phyloP scores from a whole-genome alignment of 1,140 invertebrate genomes.

The Oppia nitens region DNA sequence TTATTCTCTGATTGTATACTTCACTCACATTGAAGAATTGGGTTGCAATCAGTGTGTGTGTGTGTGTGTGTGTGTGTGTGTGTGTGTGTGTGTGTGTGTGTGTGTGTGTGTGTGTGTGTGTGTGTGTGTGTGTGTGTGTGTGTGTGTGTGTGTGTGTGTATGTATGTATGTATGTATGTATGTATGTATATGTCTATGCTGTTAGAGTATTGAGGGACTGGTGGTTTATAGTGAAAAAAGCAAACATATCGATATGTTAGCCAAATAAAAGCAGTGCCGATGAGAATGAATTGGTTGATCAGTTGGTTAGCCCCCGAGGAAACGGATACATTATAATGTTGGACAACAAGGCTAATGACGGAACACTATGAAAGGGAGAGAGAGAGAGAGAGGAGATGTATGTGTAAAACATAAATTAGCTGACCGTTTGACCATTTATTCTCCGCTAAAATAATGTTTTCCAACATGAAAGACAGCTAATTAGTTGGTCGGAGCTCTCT shows the following conservation, averaged over 20 bases:
- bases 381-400: no score
- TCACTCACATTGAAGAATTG: no score
- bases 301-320: not conserved
- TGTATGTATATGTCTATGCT: no score
- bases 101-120: no score
- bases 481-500: not conserved
- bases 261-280: not conserved
- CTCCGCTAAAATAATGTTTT: not conserved
- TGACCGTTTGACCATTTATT: not conserved
- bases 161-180: no score
- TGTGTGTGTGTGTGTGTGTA: no score
- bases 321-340: not conserved
- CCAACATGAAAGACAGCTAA: not conserved
- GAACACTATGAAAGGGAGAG: not conserved
- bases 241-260: no score
- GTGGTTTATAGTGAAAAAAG: not conserved
- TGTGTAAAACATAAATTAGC: not conserved
- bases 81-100: no score
- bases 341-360: not conserved
- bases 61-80: no score
- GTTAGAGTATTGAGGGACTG: not conserved
- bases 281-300: conserved; percentile 1
- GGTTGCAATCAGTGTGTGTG: no score
- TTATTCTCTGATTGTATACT: no score
- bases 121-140: no score